Evolutionary conservation across 2,888 invertebrate species (phyloP).

Genomic region (Ophioninae sp.): DNA sequence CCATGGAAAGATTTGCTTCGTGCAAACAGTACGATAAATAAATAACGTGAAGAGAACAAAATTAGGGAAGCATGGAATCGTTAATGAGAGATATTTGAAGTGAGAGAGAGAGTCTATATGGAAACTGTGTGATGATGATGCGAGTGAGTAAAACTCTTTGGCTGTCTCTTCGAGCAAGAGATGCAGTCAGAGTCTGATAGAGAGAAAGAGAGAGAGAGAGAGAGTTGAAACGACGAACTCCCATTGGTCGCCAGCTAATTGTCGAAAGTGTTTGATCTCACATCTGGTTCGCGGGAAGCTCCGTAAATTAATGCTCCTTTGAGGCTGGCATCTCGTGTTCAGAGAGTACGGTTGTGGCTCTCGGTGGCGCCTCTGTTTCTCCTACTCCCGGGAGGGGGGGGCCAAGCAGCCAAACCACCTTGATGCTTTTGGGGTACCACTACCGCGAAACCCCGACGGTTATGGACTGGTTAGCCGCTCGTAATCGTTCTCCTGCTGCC

Average conservation of each 20-base stretch:
- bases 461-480: slow-evolving; percentile 71
- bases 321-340: slow-evolving; percentile 66
- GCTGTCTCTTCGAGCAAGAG: not conserved
- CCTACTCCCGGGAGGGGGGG: slow-evolving; percentile 44
- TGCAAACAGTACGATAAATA: slow-evolving; percentile 37
- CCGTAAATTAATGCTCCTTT: slow-evolving; percentile 76
- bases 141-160: slow-evolving; percentile 20
- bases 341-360: slow-evolving; percentile 46
- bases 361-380: slow-evolving; percentile 63
- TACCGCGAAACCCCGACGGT: slow-evolving; percentile 68
- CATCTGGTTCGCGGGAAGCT: slow-evolving; percentile 69
- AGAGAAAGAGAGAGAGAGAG: not conserved
- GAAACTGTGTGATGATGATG: slow-evolving; percentile 2
- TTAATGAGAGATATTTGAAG: slow-evolving; percentile 10
- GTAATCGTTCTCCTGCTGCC: slow-evolving; percentile 9
- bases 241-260: slow-evolving; percentile 72
- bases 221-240: slow-evolving; percentile 41
- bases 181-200: not conserved
- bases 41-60: slow-evolving; percentile 24
- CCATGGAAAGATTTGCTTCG: not conserved
- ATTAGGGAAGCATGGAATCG: slow-evolving; percentile 29
- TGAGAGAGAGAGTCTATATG: slow-evolving; percentile 20
- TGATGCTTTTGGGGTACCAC: slow-evolving; percentile 56
- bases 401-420: slow-evolving; percentile 53
- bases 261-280: slow-evolving; percentile 77